Evolutionary conservation across 2,113 vertebrate species (phyloP).

Genomic region (Vicugna pacos): DNA sequence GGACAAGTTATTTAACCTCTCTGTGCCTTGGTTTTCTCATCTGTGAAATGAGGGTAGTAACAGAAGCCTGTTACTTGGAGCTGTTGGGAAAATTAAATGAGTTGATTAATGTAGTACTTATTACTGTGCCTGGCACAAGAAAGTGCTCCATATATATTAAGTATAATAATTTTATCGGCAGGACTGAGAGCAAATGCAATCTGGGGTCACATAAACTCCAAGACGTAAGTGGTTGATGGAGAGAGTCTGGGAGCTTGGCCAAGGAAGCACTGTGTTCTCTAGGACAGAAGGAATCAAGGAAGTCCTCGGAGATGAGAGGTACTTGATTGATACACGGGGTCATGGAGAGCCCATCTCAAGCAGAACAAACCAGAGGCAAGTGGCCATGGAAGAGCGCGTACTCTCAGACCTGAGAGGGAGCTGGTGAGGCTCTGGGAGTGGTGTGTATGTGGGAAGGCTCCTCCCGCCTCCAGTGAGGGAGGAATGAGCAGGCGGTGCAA

Average conservation of each 20-base stretch:
- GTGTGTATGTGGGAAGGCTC: background rate
- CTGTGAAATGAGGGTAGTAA: background rate
- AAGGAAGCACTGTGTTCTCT: background rate
- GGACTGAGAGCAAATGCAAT: background rate
- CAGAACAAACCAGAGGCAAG: background rate
- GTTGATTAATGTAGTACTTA: background rate
- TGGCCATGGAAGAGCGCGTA: background rate
- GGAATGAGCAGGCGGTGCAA: accelerated
- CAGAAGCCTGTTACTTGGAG: background rate
- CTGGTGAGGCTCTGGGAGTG: background rate
- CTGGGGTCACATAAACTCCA: background rate
- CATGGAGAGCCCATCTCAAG: background rate
- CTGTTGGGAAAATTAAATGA: background rate
- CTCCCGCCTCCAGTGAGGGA: background rate
- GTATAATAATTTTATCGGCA: background rate
- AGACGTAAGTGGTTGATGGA: background rate
- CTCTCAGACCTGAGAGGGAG: background rate
- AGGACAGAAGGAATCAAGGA: background rate
- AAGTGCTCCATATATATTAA: background rate
- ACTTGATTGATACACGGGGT: background rate
- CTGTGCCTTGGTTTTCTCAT: background rate
- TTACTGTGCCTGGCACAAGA: background rate
- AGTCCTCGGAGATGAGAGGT: background rate
- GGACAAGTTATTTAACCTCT: background rate
- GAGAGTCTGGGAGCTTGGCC: background rate